Conservation (phyloP, 1,140 invertebrate genomes). For the Drosophila erecta region DNA sequence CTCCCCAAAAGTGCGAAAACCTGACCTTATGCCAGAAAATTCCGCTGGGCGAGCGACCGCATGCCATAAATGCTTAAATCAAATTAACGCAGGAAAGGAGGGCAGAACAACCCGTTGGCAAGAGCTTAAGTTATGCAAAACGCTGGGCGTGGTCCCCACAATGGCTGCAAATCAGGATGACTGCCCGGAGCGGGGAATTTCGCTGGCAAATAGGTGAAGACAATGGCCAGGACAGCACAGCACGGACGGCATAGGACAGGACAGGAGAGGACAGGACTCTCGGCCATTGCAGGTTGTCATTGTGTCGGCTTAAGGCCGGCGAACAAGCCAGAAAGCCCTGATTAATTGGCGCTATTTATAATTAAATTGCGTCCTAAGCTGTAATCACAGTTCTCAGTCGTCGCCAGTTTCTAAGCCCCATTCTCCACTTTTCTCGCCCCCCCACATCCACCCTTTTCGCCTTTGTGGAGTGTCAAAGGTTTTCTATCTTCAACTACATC, state of each 20-base stretch:
- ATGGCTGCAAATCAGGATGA: conserved; percentile 55
- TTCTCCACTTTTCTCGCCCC: neutral
- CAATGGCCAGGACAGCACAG: conserved; percentile 21
- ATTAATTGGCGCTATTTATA: conserved; percentile 71
- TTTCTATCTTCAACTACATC: conserved; percentile 27
- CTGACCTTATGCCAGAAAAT: conserved; percentile 33
- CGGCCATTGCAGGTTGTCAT: conserved; percentile 30
- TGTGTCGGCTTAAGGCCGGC: conserved; percentile 32
- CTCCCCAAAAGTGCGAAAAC: conserved; percentile 16
- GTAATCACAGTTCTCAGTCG: conserved; percentile 51
- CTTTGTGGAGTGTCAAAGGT: conserved; percentile 34
- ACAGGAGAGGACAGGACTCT: neutral
- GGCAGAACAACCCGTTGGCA: conserved; percentile 20
- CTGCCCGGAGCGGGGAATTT: conserved; percentile 5
- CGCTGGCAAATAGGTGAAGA: conserved; percentile 23
- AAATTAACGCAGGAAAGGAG: conserved; percentile 68
- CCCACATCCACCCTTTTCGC: neutral
- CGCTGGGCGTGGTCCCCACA: conserved; percentile 46
- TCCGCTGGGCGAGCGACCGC: conserved; percentile 35
- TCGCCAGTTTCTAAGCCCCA: conserved; percentile 26
- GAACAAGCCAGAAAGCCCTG: conserved; percentile 44
- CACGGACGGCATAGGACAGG: too few relatives aligned
- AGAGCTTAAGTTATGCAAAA: conserved; percentile 53
- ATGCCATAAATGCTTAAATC: conserved; percentile 70
- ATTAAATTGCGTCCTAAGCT: conserved; percentile 58